phyloP scores from a whole-genome alignment of 2,113 vertebrate genomes.

The Heterotilapia buettikoferi region DNA sequence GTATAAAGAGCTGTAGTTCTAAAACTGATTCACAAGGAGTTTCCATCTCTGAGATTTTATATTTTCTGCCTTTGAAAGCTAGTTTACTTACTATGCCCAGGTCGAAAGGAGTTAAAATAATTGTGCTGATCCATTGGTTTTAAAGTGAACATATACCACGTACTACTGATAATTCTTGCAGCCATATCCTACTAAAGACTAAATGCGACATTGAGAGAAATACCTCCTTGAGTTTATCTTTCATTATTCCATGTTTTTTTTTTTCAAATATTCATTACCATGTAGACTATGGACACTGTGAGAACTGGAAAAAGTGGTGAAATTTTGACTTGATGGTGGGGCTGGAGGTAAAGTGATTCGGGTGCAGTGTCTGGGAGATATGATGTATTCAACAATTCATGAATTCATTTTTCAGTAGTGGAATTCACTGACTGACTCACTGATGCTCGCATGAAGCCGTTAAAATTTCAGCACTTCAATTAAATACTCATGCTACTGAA shows the following conservation, averaged over 20 bases:
- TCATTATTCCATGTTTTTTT: neutral
- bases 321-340: neutral
- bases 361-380: neutral
- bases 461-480: neutral
- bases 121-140: neutral
- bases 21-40: neutral
- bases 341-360: neutral
- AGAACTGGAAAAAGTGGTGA: neutral
- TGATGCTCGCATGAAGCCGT: neutral
- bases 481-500: neutral
- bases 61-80: neutral
- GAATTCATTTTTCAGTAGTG: neutral
- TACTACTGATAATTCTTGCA: neutral
- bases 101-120: neutral
- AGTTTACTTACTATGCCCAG: neutral
- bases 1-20: neutral
- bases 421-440: neutral
- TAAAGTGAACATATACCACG: neutral
- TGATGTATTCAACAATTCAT: neutral
- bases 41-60: neutral
- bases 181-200: neutral
- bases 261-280: neutral
- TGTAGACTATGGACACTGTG: neutral
- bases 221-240: neutral
- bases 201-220: neutral